These are phyloP conservation scores for Anser cygnoides DNA, from an alignment of 2,113 vertebrate species.

Conservation along the genomic window DNA sequence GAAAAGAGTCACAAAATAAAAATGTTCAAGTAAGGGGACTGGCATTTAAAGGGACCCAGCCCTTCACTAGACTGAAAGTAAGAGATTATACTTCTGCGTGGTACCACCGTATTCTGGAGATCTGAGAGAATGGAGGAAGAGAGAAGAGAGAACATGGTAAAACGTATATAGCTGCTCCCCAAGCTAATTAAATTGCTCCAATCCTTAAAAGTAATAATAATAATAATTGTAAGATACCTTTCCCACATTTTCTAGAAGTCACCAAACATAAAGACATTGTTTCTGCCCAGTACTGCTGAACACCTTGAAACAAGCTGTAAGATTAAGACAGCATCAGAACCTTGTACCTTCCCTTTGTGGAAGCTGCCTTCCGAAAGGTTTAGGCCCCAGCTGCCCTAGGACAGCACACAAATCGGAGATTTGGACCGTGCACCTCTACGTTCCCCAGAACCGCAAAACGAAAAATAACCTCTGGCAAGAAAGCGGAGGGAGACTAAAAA, in stretches of 20 bases:
- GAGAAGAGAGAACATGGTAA: not conserved
- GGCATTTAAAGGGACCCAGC: conserved; percentile 68
- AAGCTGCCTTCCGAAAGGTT: not conserved
- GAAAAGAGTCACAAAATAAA: conserved; percentile 66
- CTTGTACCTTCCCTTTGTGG: not conserved
- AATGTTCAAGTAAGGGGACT: conserved; percentile 65
- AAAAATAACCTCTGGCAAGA: not conserved
- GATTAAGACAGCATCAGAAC: not conserved
- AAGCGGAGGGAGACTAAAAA: too few relatives aligned
- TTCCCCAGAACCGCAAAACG: not conserved
- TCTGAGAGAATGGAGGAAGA: not conserved
- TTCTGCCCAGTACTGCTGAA: not conserved
- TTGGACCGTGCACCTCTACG: not conserved
- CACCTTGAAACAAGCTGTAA: not conserved
- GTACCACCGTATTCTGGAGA: not conserved
- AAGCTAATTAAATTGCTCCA: not conserved
- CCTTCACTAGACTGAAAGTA: not conserved
- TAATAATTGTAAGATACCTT: not conserved
- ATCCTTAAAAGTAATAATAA: not conserved
- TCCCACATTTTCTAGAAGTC: not conserved
- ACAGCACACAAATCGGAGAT: not conserved
- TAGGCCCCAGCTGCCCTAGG: not conserved
- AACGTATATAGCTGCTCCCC: not conserved
- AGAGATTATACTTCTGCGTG: not conserved
- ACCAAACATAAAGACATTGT: not conserved